Base-by-base conservation (phyloP, 1,140 invertebrate species). In the Conus betulinus region DNA sequence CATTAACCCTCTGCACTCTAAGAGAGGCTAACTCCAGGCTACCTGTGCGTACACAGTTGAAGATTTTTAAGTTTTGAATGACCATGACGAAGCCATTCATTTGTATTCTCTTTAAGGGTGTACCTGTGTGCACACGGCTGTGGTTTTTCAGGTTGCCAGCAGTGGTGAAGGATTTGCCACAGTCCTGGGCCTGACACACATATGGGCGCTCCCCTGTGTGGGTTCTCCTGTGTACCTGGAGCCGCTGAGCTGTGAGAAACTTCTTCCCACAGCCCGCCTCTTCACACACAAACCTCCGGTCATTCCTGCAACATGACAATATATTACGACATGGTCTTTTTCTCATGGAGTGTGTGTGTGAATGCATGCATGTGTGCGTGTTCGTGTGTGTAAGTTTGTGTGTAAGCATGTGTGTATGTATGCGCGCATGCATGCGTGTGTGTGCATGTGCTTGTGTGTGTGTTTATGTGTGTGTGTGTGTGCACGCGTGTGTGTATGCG, bases 111-210 rank as follows among this genome's bases (percentile, higher is more conserved):
- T 39, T 39, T 39, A 39, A 39, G 39, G 39, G 39, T 74, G 76
- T 89, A 93, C 93, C 93, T 87, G 93, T 93, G 87, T 94, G 94
- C 78, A 93, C 91, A 23, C 93, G 81, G 25, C 86, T 78, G 87
- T 94, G 94, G 85, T 94, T 94, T 67, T 92, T 91, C 4, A 94
- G 90, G 89, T 94, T 94, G 25, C 92, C 92, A 23, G 92, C 91
- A 6, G 93, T 94, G 15, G 92, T 93, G 87, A 94, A 94, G 39
- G 91, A 90, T 87, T 93, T 93, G 5, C 88, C 89, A 91, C 93
- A 94, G 27, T 90, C 90, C 71, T 88, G 27, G n/a, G 91, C 90
- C 53, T 52, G 8, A 76, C 92, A 93, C 25, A 57, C 88, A 60
- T 92, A 93, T 60, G 93, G 93, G 39, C 88, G 91, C 63, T 91